Percentiles rank a stretch among this genome's conserved stretches.
These are phyloP conservation scores for Agrochola circellaris DNA, from an alignment of 2,888 invertebrate species.

Conservation along the genomic window DNA sequence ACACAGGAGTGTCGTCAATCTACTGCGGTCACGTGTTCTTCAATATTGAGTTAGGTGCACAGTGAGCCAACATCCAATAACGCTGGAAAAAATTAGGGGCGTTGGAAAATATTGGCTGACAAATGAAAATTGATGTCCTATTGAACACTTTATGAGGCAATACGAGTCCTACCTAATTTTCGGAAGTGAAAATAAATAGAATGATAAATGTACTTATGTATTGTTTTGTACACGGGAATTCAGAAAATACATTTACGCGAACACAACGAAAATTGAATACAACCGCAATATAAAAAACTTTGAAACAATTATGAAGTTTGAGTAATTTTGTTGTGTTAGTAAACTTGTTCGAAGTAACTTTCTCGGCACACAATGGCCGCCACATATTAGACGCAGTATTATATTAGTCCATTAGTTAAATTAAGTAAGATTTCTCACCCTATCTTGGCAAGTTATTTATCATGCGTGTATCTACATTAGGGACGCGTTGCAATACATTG, in stretches of 20 bases:
- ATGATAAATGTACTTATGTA: slow-evolving; percentile 4
- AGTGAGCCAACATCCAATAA: slow-evolving; percentile 68
- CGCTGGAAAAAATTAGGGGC: slow-evolving; percentile 70
- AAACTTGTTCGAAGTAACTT: slow-evolving; percentile 70
- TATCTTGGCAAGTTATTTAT: slow-evolving; percentile 86
- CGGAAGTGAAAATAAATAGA: slow-evolving; percentile 33
- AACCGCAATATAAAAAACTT: slow-evolving; percentile 70
- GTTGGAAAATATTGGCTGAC: slow-evolving; percentile 70
- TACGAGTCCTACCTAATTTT: slow-evolving; percentile 36
- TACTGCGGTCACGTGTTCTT: slow-evolving; percentile 81
- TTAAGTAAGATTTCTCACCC: slow-evolving; percentile 88
- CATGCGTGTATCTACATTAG: slow-evolving; percentile 81
- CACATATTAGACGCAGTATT: slow-evolving; percentile 75
- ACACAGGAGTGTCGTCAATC: slow-evolving; percentile 81
- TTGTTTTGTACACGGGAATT: slow-evolving; percentile 7
- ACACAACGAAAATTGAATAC: slow-evolving; percentile 60
- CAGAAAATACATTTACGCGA: slow-evolving; percentile 46
- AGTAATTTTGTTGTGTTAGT: slow-evolving; percentile 71
- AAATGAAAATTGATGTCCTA: slow-evolving; percentile 57
- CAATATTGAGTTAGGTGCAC: slow-evolving; percentile 76
- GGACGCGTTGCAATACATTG: slow-evolving; percentile 85
- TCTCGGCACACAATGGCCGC: slow-evolving; percentile 69
- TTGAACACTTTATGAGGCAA: slow-evolving; percentile 45
- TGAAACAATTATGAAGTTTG: slow-evolving; percentile 73
- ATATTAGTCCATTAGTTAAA: slow-evolving; percentile 89